Evolutionary conservation across 2,888 invertebrate species (phyloP).

Genomic region (Plebejus anna): DNA sequence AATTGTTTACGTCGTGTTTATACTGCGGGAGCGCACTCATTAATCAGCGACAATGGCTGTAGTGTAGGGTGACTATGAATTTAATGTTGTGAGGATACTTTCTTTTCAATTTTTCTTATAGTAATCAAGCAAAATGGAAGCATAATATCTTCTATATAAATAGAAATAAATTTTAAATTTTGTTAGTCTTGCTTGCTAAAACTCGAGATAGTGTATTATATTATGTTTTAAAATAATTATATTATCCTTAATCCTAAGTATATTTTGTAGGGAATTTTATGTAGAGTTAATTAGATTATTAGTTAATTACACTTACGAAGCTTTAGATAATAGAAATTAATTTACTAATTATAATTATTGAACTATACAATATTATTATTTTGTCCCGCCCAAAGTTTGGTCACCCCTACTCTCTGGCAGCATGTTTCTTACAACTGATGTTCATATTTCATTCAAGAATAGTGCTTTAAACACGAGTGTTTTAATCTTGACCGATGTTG

Average conservation of each 20-base stretch:
- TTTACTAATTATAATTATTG: too few relatives aligned
- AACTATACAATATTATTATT: not conserved
- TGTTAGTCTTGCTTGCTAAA: too few relatives aligned
- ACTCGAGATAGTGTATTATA: too few relatives aligned
- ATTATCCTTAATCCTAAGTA: too few relatives aligned
- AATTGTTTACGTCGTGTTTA: not conserved
- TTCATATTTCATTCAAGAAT: conserved; percentile 26
- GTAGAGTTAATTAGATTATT: too few relatives aligned
- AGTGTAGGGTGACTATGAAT: conserved; percentile 21
- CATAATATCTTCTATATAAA: too few relatives aligned
- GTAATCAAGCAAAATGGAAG: too few relatives aligned
- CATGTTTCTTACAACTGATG: conserved; percentile 17
- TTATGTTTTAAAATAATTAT: too few relatives aligned
- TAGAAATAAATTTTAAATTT: too few relatives aligned
- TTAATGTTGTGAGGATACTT: not conserved
- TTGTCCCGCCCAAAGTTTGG: not conserved
- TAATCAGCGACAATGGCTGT: conserved; percentile 35
- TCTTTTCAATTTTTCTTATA: not conserved
- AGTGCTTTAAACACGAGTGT: conserved; percentile 14
- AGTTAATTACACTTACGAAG: too few relatives aligned
- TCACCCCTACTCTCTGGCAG: conserved; percentile 15
- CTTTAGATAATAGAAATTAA: too few relatives aligned
- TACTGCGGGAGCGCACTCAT: conserved; percentile 33
- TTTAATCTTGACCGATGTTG: conserved; percentile 13
- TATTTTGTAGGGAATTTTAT: too few relatives aligned